Percentiles rank a stretch among this genome's conserved stretches.
These are phyloP conservation scores for Streptopelia turtur DNA, from an alignment of 2,797 vertebrate genomes.

Conservation along the genomic window DNA sequence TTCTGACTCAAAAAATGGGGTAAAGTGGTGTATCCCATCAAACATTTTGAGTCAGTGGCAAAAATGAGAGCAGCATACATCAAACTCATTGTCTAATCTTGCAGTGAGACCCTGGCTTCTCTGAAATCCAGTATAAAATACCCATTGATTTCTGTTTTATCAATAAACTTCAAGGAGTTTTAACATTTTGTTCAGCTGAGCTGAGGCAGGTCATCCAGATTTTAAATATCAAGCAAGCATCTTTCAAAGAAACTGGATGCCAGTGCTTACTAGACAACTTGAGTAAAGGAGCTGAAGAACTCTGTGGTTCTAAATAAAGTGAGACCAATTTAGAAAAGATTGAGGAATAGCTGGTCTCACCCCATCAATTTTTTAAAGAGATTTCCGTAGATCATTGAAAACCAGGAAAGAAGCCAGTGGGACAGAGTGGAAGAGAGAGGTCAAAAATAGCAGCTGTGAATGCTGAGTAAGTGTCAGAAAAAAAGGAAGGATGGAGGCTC, in stretches of 20 bases:
- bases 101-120: neutral
- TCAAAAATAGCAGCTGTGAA: neutral
- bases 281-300: neutral
- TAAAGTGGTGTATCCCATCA: neutral
- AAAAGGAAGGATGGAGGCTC: neutral
- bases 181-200: neutral
- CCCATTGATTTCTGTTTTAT: neutral
- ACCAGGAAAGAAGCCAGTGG: neutral
- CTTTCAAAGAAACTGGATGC: neutral
- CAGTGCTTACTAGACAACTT: neutral
- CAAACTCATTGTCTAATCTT: neutral
- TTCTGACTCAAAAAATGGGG: neutral
- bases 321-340: neutral
- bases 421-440: neutral
- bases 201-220: neutral
- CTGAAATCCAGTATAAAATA: neutral
- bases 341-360: neutral
- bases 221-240: neutral
- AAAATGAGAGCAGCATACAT: neutral
- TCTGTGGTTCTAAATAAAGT: neutral
- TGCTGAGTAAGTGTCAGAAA: neutral
- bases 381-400: neutral
- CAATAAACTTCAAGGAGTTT: neutral
- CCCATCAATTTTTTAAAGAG: neutral
- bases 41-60: neutral